Evolutionary conservation across 2,888 invertebrate genomes (phyloP), one percentile per base, ranked within the genome.

Genomic region (Drosophila prostipennis): DNA sequence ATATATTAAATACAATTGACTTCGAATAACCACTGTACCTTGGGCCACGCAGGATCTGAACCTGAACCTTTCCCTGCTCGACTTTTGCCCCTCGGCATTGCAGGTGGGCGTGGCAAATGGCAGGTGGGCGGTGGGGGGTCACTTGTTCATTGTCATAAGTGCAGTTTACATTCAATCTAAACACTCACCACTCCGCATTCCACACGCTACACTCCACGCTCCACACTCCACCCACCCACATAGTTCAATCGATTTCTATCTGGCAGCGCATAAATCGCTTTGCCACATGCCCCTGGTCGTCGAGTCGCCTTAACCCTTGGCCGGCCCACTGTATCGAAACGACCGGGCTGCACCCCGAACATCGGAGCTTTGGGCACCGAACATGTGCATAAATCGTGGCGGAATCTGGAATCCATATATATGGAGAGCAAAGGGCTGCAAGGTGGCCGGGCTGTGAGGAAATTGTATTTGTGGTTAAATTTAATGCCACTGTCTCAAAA

Each of bases 201-300:
- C 26, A 26, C 26, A 6, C 19, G 2, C 19, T 3, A 3, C 19
- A 0, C 19, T 19, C 19, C 19, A 0, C 19, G 3, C 19, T 19
- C 19, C 3, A 26, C 26, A 2, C 34, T 29, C 46, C 46, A 5
- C 6, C 16, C 58, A 11, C 19, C 78, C 72, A 68, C 69, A 60
- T 65, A 81, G 80, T 87, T 81, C 81, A 89, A 89, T 89, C 90
- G 89, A 89, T 89, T 89, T 83, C 83, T 89, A 89, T 89, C 89
- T 88, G 78, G 76, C 77, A 80, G 82, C 80, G 83, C 88, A 89
- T 89, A 89, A 89, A 89, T 89, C 89, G 90, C 85, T 86, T 85
- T 87, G 79, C 82, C 88, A 80, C 79, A 81, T 79, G 79, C 83
- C 83, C 84, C 85, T 79, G 78, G 85, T 63, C 45, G 55, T 63